These are phyloP conservation scores for Eolophus roseicapilla DNA, from an alignment of 2,113 vertebrate genomes.

Conservation along the genomic window DNA sequence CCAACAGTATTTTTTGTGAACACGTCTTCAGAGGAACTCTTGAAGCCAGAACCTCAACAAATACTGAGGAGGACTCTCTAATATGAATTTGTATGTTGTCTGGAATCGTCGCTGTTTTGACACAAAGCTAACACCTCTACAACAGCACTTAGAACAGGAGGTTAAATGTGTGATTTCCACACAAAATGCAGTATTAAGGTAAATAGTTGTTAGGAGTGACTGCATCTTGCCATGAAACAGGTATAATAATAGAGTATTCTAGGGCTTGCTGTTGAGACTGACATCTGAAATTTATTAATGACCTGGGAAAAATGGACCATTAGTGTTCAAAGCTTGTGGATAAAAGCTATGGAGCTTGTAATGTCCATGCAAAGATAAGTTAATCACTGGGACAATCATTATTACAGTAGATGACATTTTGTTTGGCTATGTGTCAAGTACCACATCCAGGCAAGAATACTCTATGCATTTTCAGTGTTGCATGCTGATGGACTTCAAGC, in stretches of 20 bases:
- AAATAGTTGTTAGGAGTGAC: neutral
- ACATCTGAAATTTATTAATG: neutral
- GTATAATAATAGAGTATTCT: neutral
- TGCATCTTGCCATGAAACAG: neutral
- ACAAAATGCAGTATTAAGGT: neutral
- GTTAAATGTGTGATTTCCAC: neutral
- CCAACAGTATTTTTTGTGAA: neutral
- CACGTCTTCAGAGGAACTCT: neutral
- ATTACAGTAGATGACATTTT: neutral
- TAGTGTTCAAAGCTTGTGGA: constrained; percentile 24
- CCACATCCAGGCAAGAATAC: neutral
- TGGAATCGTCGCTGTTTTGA: neutral
- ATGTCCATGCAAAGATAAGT: neutral
- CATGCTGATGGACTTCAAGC: neutral
- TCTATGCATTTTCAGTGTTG: neutral
- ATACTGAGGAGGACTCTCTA: neutral
- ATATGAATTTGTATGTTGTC: neutral
- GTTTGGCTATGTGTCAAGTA: neutral
- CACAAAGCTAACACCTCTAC: neutral
- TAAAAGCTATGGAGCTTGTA: constrained; percentile 25
- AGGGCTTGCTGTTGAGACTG: neutral
- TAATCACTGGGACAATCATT: neutral
- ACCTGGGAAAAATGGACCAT: neutral
- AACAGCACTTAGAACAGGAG: neutral
- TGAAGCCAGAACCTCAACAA: neutral